phyloP scores from a whole-genome alignment of 2,888 invertebrate species.

The Acleris sparsana region DNA sequence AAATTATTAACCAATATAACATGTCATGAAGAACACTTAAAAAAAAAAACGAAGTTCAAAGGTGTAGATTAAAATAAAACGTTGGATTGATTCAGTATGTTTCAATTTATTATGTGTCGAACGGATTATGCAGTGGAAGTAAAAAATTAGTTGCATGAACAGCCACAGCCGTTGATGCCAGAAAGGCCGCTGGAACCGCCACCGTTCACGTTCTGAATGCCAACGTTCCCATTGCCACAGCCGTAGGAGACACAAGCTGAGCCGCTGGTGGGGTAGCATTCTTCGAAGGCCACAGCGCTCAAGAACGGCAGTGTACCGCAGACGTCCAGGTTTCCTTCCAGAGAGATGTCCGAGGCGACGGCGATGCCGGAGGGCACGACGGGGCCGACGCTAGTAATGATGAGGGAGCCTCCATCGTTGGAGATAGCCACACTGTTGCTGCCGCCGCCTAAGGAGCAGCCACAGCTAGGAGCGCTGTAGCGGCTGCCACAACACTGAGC shows the following conservation, averaged over 20 bases:
- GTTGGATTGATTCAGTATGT: no score
- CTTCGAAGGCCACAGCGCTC: conserved; percentile 50
- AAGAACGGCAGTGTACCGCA: conserved; percentile 54
- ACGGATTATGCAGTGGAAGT: no score
- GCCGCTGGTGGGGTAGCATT: conserved; percentile 29
- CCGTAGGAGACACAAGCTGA: conserved; percentile 11
- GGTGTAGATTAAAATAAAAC: no score
- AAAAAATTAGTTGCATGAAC: neutral
- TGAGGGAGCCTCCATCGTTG: conserved; percentile 13
- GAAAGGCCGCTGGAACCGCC: neutral
- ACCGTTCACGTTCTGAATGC: conserved; percentile 9
- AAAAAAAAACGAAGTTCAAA: no score
- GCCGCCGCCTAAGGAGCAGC: conserved; percentile 7
- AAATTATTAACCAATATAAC: no score
- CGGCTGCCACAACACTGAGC: no score
- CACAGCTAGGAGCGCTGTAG: conserved; percentile 5
- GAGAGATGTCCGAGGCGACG: conserved; percentile 55
- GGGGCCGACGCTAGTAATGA: conserved; percentile 44
- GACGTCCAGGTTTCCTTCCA: conserved; percentile 49
- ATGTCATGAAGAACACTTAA: no score
- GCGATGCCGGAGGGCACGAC: conserved; percentile 51
- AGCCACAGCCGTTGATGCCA: neutral
- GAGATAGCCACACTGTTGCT: conserved; percentile 15
- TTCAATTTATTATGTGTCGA: no score
- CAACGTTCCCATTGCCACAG: conserved; percentile 21